Evolutionary conservation across 2,113 vertebrate genomes (phyloP), one percentile per base, ranked within the genome.

Genomic region (Morphnarchus princeps): DNA sequence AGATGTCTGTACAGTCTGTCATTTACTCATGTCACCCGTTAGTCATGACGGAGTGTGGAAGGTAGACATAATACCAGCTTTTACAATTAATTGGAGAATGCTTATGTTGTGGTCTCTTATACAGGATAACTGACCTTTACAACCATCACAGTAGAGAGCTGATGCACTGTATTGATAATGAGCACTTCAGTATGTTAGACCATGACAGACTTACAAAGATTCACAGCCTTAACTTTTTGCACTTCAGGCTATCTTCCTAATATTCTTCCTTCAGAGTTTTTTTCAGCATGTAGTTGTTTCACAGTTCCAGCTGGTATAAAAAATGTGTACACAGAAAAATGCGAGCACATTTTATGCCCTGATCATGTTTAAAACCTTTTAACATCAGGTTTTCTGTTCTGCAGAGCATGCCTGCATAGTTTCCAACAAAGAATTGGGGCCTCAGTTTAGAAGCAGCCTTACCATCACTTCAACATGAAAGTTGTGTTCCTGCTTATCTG

Each of bases 61-160:
- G 49, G 58, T 55, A 78, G 81, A 67, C 81, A 84, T 14, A 85
- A 63, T 70, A 62, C 18, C 28, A 87, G 65, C 54, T 95, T 95
- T 89, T 93, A 34, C 32, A 87, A 72, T 69, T 82, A 87, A 69
- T 74, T 91, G 87, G 61, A 72, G 77, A 91, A 95, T 90, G 87
- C 58, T 87, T 52, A 50, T 2, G 6, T 50, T 91, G 78, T 90
- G 66, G 49, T 94, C 67, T 77, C 31, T 58, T 94, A 42, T 87
- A 89, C 54, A 73, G 84, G 29, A 84, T 82, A 94, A 85, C 77
- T 93, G 95, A 95, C 89, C 80, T 97, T 88, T 93, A 76, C 52
- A 81, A 12, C 43, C 52, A 67, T 55, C 58, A 89, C 36, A 72
- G 40, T 84, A 62, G 17, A 79, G 67, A 94, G 40, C 25, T 65